These are phyloP conservation scores for Monoplex corrugatus DNA, from an alignment of 2,888 invertebrate species.

Conservation along the genomic window DNA sequence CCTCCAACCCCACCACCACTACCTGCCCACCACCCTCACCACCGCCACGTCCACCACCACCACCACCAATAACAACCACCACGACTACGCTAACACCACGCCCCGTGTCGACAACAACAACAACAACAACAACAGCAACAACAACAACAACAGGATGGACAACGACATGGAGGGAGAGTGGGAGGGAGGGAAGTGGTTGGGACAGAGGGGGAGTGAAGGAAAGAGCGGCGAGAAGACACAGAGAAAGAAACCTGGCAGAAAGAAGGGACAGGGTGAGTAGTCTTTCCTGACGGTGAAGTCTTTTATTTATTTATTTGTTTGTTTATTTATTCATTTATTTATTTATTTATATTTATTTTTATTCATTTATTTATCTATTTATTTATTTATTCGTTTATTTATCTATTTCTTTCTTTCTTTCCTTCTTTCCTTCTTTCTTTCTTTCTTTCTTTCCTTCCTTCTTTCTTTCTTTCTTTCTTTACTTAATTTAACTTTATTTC, in stretches of 20 bases:
- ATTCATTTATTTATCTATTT: too few species aligned
- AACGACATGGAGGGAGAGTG: background rate
- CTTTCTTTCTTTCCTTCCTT: too few species aligned
- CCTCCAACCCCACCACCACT: background rate
- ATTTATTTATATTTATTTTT: too few species aligned
- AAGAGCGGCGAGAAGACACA: conserved; percentile 49
- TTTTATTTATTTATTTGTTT: too few species aligned
- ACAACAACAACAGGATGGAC: background rate
- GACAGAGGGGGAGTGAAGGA: background rate
- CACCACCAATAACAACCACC: conserved; percentile 14
- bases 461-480: too few species aligned
- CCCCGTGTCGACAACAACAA: background rate
- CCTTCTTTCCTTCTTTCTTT: too few species aligned
- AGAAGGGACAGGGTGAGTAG: conserved; percentile 75
- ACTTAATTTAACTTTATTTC: too few species aligned
- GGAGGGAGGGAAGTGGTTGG: background rate
- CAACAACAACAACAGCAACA: conserved; percentile 1
- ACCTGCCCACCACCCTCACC: background rate
- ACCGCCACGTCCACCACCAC: background rate
- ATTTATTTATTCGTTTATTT: too few species aligned
- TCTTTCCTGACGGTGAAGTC: too few species aligned
- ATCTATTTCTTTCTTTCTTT: too few species aligned
- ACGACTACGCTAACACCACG: background rate
- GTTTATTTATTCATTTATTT: too few species aligned
- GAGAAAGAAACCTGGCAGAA: conserved; percentile 72